Percentiles rank a stretch among this genome's conserved stretches.
Evolutionary conservation across 1,140 invertebrate genomes (phyloP).

Genomic region (Panagrolaimus sp.): DNA sequence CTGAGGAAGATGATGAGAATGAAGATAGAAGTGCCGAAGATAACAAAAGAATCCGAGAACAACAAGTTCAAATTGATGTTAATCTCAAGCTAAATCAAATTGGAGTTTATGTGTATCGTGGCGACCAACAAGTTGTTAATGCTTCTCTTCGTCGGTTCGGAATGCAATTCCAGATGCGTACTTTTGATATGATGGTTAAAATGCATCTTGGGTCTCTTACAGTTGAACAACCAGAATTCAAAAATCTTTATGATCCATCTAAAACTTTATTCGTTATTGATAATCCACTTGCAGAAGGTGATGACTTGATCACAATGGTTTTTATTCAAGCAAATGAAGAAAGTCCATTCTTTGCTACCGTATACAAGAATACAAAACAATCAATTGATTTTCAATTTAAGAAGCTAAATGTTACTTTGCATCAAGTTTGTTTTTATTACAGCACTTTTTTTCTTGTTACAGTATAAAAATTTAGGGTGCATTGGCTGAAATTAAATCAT

Average conservation of each 20-base stretch:
- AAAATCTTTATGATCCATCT: conserved; percentile 31
- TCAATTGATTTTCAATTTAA: conserved; percentile 73
- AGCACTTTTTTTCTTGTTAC: background rate
- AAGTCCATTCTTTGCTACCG: conserved; percentile 76
- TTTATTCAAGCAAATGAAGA: conserved; percentile 69
- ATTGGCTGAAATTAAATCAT: conserved; percentile 58
- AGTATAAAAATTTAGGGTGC: too few relatives aligned
- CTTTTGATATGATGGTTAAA: conserved; percentile 54
- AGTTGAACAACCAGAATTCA: conserved; percentile 47
- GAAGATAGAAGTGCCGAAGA: background rate
- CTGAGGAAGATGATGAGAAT: conserved; percentile 33
- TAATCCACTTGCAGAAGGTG: conserved; percentile 41
- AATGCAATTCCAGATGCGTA: conserved; percentile 51
- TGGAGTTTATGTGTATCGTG: conserved; percentile 40
- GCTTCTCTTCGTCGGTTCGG: conserved; percentile 40
- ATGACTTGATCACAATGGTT: conserved; percentile 28
- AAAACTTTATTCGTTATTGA: conserved; percentile 51
- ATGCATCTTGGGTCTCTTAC: conserved; percentile 45
- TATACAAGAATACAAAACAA: conserved; percentile 75
- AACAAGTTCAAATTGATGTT: conserved; percentile 50
- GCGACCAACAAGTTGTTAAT: conserved; percentile 31
- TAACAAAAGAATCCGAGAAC: conserved; percentile 35
- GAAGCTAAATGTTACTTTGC: conserved; percentile 72
- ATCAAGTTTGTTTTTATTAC: conserved; percentile 70
- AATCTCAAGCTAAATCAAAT: conserved; percentile 50